These are phyloP conservation scores for Halichondria panicea DNA, from an alignment of 37 sponge, comb jelly and placozoan species.

Conservation along the genomic window DNA sequence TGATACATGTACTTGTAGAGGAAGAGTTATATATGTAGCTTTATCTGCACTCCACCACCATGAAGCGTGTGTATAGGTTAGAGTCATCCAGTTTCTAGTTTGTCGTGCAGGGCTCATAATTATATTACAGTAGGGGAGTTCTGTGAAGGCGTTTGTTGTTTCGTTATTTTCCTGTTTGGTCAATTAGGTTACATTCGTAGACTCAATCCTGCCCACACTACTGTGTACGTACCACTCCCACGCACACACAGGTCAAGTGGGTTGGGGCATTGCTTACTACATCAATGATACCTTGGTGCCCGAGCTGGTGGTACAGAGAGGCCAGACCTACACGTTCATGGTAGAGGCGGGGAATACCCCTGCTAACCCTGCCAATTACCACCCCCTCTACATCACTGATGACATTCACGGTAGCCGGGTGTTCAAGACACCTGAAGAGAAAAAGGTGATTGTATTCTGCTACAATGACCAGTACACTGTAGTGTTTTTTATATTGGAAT, in stretches of 20 bases:
- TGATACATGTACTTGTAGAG: too few relatives aligned
- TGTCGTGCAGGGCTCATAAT: neutral
- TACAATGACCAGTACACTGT: too few relatives aligned
- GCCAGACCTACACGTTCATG: constrained; percentile 63
- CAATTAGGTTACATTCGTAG: too few relatives aligned
- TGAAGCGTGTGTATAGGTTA: neutral
- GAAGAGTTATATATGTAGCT: too few relatives aligned
- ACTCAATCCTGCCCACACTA: too few relatives aligned
- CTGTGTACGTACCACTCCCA: neutral
- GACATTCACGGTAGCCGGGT: constrained; percentile 34
- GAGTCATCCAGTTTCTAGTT: neutral
- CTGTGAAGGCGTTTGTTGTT: too few relatives aligned
- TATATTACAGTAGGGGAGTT: neutral
- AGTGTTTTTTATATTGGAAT: too few relatives aligned
- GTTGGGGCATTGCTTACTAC: constrained; percentile 82
- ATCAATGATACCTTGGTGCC: constrained; percentile 67
- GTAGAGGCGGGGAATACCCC: constrained; percentile 56
- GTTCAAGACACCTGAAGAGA: neutral
- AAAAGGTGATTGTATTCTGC: neutral
- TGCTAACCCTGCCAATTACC: constrained; percentile 22
- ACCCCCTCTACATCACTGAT: constrained; percentile 79
- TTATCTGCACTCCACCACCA: too few relatives aligned
- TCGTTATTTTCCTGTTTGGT: too few relatives aligned
- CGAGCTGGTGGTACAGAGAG: constrained; percentile 49
- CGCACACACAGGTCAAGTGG: constrained; percentile 23